These are phyloP conservation scores for Formica aserva DNA, from an alignment of 2,888 invertebrate genomes.

Conservation along the genomic window DNA sequence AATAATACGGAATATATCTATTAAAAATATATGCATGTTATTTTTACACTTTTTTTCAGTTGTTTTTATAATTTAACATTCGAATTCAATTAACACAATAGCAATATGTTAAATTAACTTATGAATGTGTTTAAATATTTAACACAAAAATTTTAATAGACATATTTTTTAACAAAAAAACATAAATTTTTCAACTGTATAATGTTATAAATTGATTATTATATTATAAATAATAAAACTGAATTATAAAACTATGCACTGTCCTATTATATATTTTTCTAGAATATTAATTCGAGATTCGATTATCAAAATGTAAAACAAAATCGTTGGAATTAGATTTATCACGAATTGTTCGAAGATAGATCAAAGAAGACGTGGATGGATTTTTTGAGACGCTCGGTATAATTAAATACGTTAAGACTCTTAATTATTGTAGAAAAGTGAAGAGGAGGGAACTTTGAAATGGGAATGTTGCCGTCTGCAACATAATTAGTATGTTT, in stretches of 20 bases:
- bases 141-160: too few relatives aligned
- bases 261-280: neutral
- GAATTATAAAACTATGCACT: neutral
- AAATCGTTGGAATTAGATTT: neutral
- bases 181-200: too few relatives aligned
- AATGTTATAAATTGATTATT: too few relatives aligned
- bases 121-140: too few relatives aligned
- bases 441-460: neutral
- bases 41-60: too few relatives aligned
- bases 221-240: too few relatives aligned
- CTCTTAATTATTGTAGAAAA: neutral
- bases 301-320: neutral
- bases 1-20: too few relatives aligned
- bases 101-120: too few relatives aligned
- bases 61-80: too few relatives aligned
- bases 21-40: too few relatives aligned
- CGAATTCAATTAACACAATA: too few relatives aligned
- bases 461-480: neutral
- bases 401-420: neutral
- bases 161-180: too few relatives aligned
- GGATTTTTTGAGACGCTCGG: neutral
- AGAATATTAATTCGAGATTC: neutral
- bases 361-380: neutral
- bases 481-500: conserved; percentile 13
- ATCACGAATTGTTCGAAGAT: neutral